A percentile compares a stretch with the other conserved stretches of the same genome.
Evolutionary conservation across 1,140 invertebrate genomes (phyloP).

Genomic region (Musca domestica): DNA sequence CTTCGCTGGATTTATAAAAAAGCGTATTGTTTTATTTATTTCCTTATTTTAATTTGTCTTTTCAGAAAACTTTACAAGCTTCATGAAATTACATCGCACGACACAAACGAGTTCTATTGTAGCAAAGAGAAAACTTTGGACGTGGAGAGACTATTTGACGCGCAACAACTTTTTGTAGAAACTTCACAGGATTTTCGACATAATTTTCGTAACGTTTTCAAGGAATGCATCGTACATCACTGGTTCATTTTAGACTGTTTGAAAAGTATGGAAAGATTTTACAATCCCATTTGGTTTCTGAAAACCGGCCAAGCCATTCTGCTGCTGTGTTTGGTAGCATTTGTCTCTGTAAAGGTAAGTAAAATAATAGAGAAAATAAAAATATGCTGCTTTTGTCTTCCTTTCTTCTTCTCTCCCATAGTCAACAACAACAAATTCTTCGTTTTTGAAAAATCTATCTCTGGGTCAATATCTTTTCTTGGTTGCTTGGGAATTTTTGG

Average conservation of each 20-base stretch:
- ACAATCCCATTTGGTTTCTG: slow-evolving; percentile 45
- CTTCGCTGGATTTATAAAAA: no score
- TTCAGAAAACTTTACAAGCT: slow-evolving; percentile 4
- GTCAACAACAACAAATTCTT: slow-evolving; percentile 39
- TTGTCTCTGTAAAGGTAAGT: slow-evolving; percentile 41
- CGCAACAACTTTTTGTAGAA: no score
- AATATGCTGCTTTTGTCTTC: no score
- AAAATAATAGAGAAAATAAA: no score
- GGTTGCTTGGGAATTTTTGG: slow-evolving; percentile 41
- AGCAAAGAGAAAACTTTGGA: slow-evolving; percentile 12
- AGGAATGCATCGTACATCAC: slow-evolving; percentile 35
- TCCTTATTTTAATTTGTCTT: no score
- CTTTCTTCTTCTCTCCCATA: not conserved
- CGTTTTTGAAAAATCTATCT: slow-evolving; percentile 39
- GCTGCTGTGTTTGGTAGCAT: slow-evolving; percentile 42
- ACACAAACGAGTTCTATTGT: slow-evolving; percentile 39
- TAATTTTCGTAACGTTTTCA: slow-evolving; percentile 34
- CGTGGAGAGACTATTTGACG: not conserved
- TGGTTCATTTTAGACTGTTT: slow-evolving; percentile 34
- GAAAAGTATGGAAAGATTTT: slow-evolving; percentile 40
- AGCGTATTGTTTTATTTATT: no score
- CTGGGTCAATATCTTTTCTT: slow-evolving; percentile 42
- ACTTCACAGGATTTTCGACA: slow-evolving; percentile 1
- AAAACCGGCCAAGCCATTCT: slow-evolving; percentile 45
- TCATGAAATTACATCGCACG: slow-evolving; percentile 27